Evolutionary conservation across 2,888 invertebrate genomes (phyloP), one percentile per base, ranked within the genome.

Genomic region (Perizoma affinitatum): DNA sequence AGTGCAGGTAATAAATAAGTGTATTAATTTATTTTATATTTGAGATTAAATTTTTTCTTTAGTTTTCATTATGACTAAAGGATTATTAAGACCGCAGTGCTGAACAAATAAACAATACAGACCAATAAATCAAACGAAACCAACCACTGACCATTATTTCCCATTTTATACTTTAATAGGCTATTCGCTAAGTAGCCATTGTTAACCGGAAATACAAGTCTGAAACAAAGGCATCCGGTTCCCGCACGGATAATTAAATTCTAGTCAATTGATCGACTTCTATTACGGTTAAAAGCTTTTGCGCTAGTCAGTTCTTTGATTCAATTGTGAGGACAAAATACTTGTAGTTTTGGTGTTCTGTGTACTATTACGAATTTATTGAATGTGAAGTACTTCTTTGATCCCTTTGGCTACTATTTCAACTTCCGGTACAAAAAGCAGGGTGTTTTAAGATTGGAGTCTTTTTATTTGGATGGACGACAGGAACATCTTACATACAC

Each of bases 171-270:
- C 11, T 40, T 58, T 52, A 67, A 65, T 67, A 63, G 53, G 65
- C 61, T 52, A 60, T 63, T 66, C 58, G 61, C 59, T 61, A 58
- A 66, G 67, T 56, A 65, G 59, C 68, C 63, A 64, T 70, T 70
- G 70, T 68, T 67, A 63, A 66, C 67, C 66, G 70, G 70, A 70
- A 68, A 68, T 68, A 67, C 66, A 65, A 66, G 65, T 54, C 68
- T 67, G 66, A 70, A 70, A 70, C 70, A 70, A 68, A 68, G 70
- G 67, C 51, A 67, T 70, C 70, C 70, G 70, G 65, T 65, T 57
- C 62, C 60, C 64, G 58, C 58, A 54, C 56, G 42, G 58, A 54
- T 68, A 70, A 70, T 70, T 70, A 68, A 68, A 70, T 68, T 66
- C 66, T 59, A 70, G 66, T 68, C 68, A 68, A 68, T 67, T 65